Percentiles rank a stretch among this genome's conserved stretches.
Conservation (phyloP, 30 jellyfish, hydroid and myxozoan species). For the Cassiopea andromeda region DNA sequence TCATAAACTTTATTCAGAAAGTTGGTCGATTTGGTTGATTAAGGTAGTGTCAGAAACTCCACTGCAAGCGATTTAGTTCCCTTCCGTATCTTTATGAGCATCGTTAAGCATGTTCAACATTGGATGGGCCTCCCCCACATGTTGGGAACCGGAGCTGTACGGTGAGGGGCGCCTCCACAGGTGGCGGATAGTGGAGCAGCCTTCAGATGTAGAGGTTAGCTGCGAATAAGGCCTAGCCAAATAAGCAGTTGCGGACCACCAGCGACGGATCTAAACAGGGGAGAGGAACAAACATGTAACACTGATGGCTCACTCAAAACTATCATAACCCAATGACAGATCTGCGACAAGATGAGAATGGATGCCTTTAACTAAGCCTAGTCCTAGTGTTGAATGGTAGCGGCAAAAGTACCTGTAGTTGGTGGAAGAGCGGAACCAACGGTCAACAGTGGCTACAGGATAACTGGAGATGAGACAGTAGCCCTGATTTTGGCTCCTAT, state of each 20-base stretch:
- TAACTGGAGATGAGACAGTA: neutral
- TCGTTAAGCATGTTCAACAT: too few relatives aligned
- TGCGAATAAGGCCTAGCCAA: too few relatives aligned
- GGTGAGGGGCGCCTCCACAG: neutral
- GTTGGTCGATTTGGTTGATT: too few relatives aligned
- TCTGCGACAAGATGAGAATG: neutral
- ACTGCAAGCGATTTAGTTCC: too few relatives aligned
- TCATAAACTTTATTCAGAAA: too few relatives aligned
- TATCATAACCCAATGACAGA: neutral
- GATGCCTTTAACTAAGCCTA: neutral
- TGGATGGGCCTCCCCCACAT: too few relatives aligned
- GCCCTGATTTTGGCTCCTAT: constrained; percentile 6
- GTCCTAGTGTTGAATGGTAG: neutral
- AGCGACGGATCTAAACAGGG: neutral
- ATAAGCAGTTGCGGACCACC: neutral
- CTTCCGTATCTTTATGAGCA: too few relatives aligned
- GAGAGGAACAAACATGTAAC: constrained; percentile 1
- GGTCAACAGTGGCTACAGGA: neutral
- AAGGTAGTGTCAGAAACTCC: too few relatives aligned
- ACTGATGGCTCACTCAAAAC: neutral
- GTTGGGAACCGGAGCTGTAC: neutral
- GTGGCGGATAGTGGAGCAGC: neutral
- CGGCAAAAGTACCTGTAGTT: constrained; percentile 21
- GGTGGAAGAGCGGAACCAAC: constrained; percentile 28
- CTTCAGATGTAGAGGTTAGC: neutral